phyloP scores from a whole-genome alignment of 2,888 invertebrate genomes.

The Caenorhabditis drosophilae region DNA sequence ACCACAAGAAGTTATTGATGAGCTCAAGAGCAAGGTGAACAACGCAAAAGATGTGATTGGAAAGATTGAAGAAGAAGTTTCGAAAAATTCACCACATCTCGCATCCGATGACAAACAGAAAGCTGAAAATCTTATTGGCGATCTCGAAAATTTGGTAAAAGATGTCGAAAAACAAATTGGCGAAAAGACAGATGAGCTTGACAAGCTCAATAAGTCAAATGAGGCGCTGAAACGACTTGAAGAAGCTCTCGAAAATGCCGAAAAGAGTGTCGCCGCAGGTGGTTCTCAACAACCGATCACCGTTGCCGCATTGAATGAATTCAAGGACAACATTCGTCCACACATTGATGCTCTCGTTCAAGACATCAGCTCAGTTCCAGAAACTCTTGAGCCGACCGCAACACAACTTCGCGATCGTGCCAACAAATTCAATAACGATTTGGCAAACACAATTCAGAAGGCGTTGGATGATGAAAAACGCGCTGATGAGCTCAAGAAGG shows the following conservation, averaged over 20 bases:
- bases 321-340: slow-evolving; percentile 8
- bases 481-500: slow-evolving; percentile 4
- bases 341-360: slow-evolving; percentile 4
- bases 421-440: slow-evolving; percentile 9
- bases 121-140: slow-evolving; percentile 4
- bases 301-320: slow-evolving; percentile 6
- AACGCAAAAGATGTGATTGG: slow-evolving; percentile 13
- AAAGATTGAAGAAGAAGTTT: slow-evolving; percentile 17
- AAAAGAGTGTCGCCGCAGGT: slow-evolving; percentile 7
- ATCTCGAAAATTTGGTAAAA: not conserved
- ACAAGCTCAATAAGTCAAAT: slow-evolving; percentile 15
- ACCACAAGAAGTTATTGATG: slow-evolving; percentile 2
- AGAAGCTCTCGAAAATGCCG: slow-evolving; percentile 25
- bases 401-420: slow-evolving; percentile 6
- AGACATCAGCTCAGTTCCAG: slow-evolving; percentile 1
- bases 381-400: slow-evolving; percentile 2
- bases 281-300: slow-evolving; percentile 9
- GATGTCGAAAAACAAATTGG: slow-evolving; percentile 7
- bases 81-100: not conserved
- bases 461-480: slow-evolving; percentile 22
- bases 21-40: slow-evolving; percentile 8
- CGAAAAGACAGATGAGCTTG: slow-evolving; percentile 6
- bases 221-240: slow-evolving; percentile 13
- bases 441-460: slow-evolving; percentile 9
- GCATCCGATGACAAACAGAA: slow-evolving; percentile 10